A percentile compares a stretch with the other conserved stretches of the same genome.
These are phyloP conservation scores for Hylaeus volcanicus DNA, from an alignment of 1,140 invertebrate species.

Conservation along the genomic window DNA sequence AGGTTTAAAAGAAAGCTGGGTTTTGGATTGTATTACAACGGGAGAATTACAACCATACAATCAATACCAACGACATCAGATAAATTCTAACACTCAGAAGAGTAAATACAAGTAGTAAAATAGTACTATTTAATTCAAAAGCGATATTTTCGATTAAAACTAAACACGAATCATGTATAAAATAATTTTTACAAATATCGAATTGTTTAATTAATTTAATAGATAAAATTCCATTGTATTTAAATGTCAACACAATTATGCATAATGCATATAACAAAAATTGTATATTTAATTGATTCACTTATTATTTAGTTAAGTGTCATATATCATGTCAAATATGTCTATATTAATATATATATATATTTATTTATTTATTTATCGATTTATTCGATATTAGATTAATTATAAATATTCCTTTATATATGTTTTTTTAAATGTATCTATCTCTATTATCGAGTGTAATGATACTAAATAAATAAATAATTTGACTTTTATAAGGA, in stretches of 20 bases:
- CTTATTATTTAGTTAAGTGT: background rate
- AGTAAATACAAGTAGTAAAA: background rate
- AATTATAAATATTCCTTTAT: too few relatives aligned
- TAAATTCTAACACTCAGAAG: background rate
- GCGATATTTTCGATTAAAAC: background rate
- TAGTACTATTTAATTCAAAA: background rate
- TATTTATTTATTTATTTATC: background rate
- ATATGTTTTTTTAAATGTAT: too few relatives aligned
- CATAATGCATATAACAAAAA: too few relatives aligned
- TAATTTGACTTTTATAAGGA: too few relatives aligned
- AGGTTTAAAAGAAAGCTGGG: slow-evolving; percentile 74
- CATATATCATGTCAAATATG: too few relatives aligned
- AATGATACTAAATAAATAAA: too few relatives aligned
- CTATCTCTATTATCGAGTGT: too few relatives aligned
- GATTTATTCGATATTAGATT: background rate
- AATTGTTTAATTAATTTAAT: background rate
- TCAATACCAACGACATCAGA: slow-evolving; percentile 54
- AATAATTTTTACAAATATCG: background rate
- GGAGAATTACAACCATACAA: slow-evolving; percentile 70
- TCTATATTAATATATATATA: too few relatives aligned
- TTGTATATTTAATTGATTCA: background rate
- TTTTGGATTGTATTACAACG: slow-evolving; percentile 77
- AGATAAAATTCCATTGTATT: slow-evolving; percentile 21
- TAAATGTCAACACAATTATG: background rate
- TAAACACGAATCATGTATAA: background rate